Percentiles rank a stretch among this genome's conserved stretches.
phyloP scores from a whole-genome alignment of 2,797 vertebrate genomes.

The Amphiprion clarkii region DNA sequence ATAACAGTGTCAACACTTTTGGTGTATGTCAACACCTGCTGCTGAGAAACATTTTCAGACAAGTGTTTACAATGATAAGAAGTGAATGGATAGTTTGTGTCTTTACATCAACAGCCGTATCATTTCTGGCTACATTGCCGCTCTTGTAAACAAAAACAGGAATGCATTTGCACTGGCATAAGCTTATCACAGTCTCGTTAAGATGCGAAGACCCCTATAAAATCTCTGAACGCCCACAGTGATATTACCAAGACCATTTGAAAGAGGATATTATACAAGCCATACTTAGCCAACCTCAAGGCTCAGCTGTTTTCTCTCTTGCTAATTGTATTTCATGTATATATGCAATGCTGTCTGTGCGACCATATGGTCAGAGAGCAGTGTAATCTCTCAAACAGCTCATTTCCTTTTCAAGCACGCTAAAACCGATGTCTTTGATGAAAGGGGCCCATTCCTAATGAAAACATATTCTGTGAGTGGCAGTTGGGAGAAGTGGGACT shows the following conservation, averaged over 20 bases:
- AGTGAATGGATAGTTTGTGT: conserved; percentile 30
- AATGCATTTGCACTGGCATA: conserved; percentile 16
- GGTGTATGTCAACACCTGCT: conserved; percentile 2
- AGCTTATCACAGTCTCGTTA: conserved; percentile 24
- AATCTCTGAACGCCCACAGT: conserved; percentile 52
- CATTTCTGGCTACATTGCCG: conserved; percentile 34
- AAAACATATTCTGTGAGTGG: conserved; percentile 84
- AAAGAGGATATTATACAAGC: conserved; percentile 33
- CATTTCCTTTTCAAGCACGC: conserved; percentile 82
- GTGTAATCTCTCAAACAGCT: conserved; percentile 79
- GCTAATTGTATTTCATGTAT: conserved; percentile 69
- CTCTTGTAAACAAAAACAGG: conserved; percentile 56
- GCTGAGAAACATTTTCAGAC: background rate
- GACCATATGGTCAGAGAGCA: conserved; percentile 70
- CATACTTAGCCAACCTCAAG: conserved; percentile 33
- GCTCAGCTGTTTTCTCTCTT: conserved; percentile 52
- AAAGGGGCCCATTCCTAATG: conserved; percentile 76
- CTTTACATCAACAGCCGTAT: conserved; percentile 36
- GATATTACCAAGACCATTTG: conserved; percentile 57
- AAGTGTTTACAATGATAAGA: background rate
- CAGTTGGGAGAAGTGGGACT: conserved; percentile 78
- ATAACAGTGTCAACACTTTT: background rate
- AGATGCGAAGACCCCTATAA: conserved; percentile 47
- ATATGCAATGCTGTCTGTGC: conserved; percentile 46
- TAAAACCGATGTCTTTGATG: conserved; percentile 81